phyloP scores from a whole-genome alignment of 1,140 invertebrate genomes.

The Calephelis nemesis region DNA sequence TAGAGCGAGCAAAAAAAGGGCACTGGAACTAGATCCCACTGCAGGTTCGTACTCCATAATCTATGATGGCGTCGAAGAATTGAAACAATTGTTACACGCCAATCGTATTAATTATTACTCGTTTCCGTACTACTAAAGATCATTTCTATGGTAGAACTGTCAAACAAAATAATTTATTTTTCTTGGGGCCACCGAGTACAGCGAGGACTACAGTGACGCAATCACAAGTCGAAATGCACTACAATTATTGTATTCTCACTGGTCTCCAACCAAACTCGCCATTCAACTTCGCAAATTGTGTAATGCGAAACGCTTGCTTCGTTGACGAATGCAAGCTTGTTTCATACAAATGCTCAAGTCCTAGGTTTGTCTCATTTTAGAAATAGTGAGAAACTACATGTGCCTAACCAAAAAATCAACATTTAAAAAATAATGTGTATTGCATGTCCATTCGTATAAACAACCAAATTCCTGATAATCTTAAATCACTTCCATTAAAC shows the following conservation, averaged over 20 bases:
- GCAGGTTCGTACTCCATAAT: not conserved
- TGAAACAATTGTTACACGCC: slow-evolving; percentile 3
- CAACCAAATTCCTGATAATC: too few species aligned
- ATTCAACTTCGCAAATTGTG: slow-evolving; percentile 35
- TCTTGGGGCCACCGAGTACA: slow-evolving; percentile 17
- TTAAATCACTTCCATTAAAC: too few species aligned
- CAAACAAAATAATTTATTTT: slow-evolving; percentile 39
- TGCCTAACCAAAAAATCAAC: too few species aligned
- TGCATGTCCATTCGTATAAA: too few species aligned
- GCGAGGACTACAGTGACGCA: slow-evolving; percentile 18
- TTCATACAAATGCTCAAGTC: too few species aligned
- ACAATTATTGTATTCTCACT: slow-evolving; percentile 19
- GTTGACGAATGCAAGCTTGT: slow-evolving; percentile 41
- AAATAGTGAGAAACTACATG: too few species aligned
- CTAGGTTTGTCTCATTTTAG: too few species aligned
- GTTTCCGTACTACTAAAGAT: slow-evolving; percentile 25
- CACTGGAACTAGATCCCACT: slow-evolving; percentile 12
- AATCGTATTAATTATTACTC: slow-evolving; percentile 25
- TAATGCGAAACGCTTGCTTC: slow-evolving; percentile 44
- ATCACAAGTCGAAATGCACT: slow-evolving; percentile 22
- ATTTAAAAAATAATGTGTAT: too few species aligned
- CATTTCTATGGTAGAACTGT: slow-evolving; percentile 27
- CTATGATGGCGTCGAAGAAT: not conserved
- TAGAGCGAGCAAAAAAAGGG: slow-evolving; percentile 26
- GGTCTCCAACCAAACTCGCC: slow-evolving; percentile 31